Evolutionary conservation across 2,888 invertebrate genomes (phyloP).

Genomic region (Meiosimyza decipiens): DNA sequence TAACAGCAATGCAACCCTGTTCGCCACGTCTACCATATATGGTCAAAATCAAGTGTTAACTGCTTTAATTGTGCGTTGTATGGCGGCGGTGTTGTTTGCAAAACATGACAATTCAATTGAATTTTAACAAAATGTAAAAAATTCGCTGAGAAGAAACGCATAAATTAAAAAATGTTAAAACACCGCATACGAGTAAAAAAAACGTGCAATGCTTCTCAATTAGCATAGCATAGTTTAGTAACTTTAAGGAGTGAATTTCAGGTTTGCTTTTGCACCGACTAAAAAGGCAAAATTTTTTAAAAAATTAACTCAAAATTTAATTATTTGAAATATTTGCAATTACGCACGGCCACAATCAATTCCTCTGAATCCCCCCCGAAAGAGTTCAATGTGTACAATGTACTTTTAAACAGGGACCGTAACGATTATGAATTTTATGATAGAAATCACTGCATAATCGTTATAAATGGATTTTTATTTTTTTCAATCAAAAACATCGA

Average conservation of each 20-base stretch:
- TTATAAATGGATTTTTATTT: too few species aligned
- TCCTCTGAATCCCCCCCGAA: too few species aligned
- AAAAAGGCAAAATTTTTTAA: too few species aligned
- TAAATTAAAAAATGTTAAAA: not conserved
- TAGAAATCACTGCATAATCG: too few species aligned
- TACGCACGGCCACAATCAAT: too few species aligned
- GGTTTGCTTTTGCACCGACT: not conserved
- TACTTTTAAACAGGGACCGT: too few species aligned
- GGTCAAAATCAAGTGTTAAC: constrained; percentile 5
- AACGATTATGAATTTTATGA: too few species aligned
- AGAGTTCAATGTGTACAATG: too few species aligned
- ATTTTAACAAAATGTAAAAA: not conserved
- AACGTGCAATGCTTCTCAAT: constrained; percentile 6
- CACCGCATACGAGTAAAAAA: not conserved
- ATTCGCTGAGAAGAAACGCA: too few species aligned
- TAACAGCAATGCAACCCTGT: not conserved
- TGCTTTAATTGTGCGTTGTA: not conserved
- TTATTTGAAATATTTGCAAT: too few species aligned
- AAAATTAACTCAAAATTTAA: too few species aligned
- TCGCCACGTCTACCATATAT: not conserved
- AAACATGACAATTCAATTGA: constrained; percentile 14
- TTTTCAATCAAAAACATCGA: too few species aligned
- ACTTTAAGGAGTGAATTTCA: constrained; percentile 12
- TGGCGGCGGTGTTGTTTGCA: not conserved
- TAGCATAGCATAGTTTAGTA: not conserved